Percentiles rank a stretch among this genome's conserved stretches.
These are phyloP conservation scores for Thysanoteuthis rhombus DNA, from an alignment of 2,888 invertebrate species.

Conservation along the genomic window DNA sequence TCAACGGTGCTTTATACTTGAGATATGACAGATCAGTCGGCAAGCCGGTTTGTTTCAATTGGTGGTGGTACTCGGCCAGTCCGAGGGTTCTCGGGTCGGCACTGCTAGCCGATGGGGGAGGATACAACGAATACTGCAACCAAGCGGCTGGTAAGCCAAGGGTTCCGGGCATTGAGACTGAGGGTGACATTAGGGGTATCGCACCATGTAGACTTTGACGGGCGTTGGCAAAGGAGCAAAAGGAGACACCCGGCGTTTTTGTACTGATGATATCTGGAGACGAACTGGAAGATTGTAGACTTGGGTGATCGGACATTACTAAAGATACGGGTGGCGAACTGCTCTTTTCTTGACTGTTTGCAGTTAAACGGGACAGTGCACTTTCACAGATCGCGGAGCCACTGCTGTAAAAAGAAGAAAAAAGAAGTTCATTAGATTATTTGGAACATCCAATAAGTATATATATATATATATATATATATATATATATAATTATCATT, in stretches of 20 bases:
- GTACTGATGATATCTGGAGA: not conserved
- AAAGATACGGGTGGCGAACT: not conserved
- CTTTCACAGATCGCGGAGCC: not conserved
- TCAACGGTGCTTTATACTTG: conserved; percentile 55
- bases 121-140: conserved; percentile 43
- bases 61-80: conserved; percentile 45
- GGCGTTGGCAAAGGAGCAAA: not conserved
- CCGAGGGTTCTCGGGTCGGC: conserved; percentile 42
- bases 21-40: conserved; percentile 45
- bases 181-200: conserved; percentile 34
- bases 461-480: too few relatives aligned
- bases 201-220: not conserved
- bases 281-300: not conserved
- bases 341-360: not conserved
- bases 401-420: not conserved
- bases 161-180: conserved; percentile 33
- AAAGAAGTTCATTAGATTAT: not conserved
- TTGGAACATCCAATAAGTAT: too few relatives aligned
- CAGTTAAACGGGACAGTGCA: not conserved
- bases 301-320: not conserved
- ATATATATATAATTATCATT: too few relatives aligned
- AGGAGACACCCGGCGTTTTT: not conserved
- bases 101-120: conserved; percentile 43
- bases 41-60: conserved; percentile 43
- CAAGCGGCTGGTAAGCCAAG: conserved; percentile 45